Evolutionary conservation across 1,140 invertebrate genomes (phyloP).

Genomic region (Anoplophora glabripennis): DNA sequence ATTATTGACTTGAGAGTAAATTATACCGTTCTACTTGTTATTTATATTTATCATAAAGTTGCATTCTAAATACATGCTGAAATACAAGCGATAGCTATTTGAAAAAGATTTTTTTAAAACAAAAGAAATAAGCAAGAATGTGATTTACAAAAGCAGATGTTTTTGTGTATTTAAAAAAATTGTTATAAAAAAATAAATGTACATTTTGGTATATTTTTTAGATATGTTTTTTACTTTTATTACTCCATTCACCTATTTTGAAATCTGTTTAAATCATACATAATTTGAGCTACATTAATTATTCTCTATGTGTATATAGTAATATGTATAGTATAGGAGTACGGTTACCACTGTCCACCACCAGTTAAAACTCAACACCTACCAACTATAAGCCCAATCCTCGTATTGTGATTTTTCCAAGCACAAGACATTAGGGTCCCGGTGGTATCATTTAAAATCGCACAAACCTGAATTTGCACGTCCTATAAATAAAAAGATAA

Average conservation of each 20-base stretch:
- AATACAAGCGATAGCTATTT: neutral
- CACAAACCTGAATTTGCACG: slow-evolving; percentile 78
- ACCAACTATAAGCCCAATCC: slow-evolving; percentile 47
- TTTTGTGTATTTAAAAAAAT: neutral
- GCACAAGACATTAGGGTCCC: slow-evolving; percentile 99
- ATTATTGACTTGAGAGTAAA: too few species aligned
- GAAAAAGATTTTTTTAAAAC: neutral
- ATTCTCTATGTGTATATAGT: too few species aligned
- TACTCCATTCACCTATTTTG: too few species aligned
- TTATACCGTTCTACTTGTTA: too few species aligned
- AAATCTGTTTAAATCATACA: too few species aligned
- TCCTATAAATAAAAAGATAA: slow-evolving; percentile 40
- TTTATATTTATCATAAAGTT: neutral
- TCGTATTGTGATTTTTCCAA: slow-evolving; percentile 80
- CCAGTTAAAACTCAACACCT: slow-evolving; percentile 30
- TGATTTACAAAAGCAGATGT: too few species aligned
- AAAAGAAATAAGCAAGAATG: neutral
- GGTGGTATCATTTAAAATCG: slow-evolving; percentile 98
- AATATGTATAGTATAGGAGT: too few species aligned
- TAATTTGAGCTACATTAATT: too few species aligned
- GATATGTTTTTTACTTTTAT: too few species aligned
- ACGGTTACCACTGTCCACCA: too few species aligned
- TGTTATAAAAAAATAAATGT: too few species aligned
- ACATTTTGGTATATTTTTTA: too few species aligned
- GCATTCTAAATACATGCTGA: neutral